phyloP scores from a whole-genome alignment of 2,797 vertebrate genomes.

The Podarcis siculus region DNA sequence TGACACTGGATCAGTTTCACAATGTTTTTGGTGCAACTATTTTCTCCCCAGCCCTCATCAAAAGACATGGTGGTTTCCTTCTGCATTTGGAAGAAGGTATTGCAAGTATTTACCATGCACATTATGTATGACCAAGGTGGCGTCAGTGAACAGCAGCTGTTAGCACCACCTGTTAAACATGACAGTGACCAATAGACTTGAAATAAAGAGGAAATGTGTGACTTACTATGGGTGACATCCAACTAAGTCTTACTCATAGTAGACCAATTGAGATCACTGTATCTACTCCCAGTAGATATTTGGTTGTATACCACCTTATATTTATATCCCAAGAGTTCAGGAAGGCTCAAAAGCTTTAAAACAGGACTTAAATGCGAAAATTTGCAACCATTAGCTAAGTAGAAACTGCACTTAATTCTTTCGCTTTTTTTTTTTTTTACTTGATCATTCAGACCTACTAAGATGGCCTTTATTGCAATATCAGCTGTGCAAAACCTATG shows the following conservation, averaged over 20 bases:
- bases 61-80: not conserved
- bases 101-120: not conserved
- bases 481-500: not conserved
- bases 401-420: not conserved
- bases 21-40: not conserved
- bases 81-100: not conserved
- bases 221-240: too few species aligned
- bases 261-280: too few species aligned
- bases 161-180: not conserved
- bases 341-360: not conserved
- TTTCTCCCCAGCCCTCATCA: not conserved
- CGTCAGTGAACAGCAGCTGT: not conserved
- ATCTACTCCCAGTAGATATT: too few species aligned
- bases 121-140: not conserved
- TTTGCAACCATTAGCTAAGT: not conserved
- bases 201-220: not conserved
- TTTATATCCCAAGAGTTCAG: not conserved
- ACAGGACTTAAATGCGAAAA: not conserved
- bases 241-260: too few species aligned
- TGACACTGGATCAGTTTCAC: not conserved
- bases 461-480: conserved; percentile 9
- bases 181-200: not conserved
- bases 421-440: not conserved
- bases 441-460: not conserved
- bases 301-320: too few species aligned